Evolutionary conservation across 1,140 invertebrate species (phyloP).

Genomic region (Leptinotarsa undecemlineata): DNA sequence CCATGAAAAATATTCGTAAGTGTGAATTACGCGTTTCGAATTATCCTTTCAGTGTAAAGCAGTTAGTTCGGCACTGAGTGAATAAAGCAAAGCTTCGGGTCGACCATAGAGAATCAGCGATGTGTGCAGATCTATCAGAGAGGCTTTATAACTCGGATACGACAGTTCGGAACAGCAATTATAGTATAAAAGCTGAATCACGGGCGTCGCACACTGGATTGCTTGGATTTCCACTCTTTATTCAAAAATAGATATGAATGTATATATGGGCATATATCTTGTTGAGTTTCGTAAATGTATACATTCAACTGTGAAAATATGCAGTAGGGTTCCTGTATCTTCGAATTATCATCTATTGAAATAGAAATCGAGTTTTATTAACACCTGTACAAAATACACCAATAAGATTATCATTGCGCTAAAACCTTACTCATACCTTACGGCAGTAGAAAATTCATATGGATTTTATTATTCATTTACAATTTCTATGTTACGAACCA

Average conservation of each 20-base stretch:
- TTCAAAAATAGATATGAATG: not conserved
- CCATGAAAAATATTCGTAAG: not conserved
- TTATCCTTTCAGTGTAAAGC: constrained; percentile 5
- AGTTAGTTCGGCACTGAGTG: constrained; percentile 14
- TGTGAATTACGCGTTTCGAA: constrained; percentile 8
- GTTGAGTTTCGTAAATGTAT: no score
- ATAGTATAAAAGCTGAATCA: constrained; percentile 39
- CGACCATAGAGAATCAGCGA: constrained; percentile 33
- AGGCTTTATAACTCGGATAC: constrained; percentile 40
- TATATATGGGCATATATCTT: no score
- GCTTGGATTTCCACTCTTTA: not conserved
- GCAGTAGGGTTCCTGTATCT: no score
- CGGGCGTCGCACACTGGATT: not conserved
- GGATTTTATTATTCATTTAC: no score
- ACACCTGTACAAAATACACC: no score
- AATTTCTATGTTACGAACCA: no score
- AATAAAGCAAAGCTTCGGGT: constrained; percentile 13
- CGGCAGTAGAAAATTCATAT: no score
- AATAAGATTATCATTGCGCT: no score
- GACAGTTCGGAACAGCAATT: constrained; percentile 41
- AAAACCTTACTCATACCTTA: no score
- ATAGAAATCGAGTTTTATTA: no score
- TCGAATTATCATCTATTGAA: no score
- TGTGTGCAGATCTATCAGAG: constrained; percentile 33
- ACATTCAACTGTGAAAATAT: no score